These are phyloP conservation scores for Centruroides vittatus DNA, from an alignment of 1,140 invertebrate species.

Conservation along the genomic window DNA sequence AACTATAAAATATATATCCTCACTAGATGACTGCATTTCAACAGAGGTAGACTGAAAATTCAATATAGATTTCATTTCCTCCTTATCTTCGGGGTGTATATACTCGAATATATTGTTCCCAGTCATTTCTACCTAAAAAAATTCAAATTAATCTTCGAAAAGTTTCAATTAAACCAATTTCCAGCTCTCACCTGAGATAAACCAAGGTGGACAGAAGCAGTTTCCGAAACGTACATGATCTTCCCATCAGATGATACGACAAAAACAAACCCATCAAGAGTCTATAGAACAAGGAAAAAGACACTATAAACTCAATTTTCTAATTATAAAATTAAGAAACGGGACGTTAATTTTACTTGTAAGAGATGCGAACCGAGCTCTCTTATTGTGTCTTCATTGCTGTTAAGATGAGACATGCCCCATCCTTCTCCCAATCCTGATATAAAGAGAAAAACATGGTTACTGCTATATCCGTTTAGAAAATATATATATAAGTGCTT, in stretches of 20 bases:
- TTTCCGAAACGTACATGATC: conserved; percentile 99
- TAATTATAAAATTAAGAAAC: no score
- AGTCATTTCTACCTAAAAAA: conserved; percentile 78
- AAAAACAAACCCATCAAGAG: conserved; percentile 93
- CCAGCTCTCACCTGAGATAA: conserved; percentile 64
- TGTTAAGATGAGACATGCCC: conserved; percentile 60
- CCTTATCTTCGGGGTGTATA: conserved; percentile 85
- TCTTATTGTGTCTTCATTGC: conserved; percentile 61
- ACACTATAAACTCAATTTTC: background rate
- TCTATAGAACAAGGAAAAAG: conserved; percentile 39
- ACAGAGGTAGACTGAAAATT: conserved; percentile 31
- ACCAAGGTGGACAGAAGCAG: conserved; percentile 90
- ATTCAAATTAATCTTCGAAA: background rate
- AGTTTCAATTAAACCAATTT: background rate
- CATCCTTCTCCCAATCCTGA: conserved; percentile 85
- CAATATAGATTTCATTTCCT: conserved; percentile 81
- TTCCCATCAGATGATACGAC: conserved; percentile 93
- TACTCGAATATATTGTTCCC: conserved; percentile 97
- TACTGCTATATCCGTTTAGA: no score
- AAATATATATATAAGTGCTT: no score
- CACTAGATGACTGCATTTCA: no score
- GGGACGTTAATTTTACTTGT: conserved; percentile 40
- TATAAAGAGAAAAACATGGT: no score
- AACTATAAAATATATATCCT: no score
- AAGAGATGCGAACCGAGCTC: conserved; percentile 85